phyloP scores from a whole-genome alignment of 2,113 vertebrate genomes.

The Tragelaphus scriptus region DNA sequence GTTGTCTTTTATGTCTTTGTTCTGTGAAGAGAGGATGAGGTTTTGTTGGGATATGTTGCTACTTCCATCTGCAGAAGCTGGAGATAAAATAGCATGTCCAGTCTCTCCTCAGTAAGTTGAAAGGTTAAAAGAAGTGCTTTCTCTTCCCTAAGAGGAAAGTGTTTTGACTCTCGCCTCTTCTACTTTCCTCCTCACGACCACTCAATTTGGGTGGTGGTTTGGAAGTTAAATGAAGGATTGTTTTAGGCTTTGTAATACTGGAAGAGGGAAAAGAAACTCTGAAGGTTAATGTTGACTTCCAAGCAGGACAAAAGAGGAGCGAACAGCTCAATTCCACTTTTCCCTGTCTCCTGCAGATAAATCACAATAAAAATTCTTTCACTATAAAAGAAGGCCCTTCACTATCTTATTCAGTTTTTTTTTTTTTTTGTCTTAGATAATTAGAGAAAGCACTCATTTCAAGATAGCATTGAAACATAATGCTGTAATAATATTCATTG shows the following conservation, averaged over 20 bases:
- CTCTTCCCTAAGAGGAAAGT: background rate
- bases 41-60: background rate
- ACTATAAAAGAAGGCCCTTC: background rate
- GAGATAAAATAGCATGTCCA: background rate
- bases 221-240: background rate
- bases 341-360: background rate
- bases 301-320: background rate
- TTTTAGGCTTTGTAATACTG: background rate
- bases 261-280: background rate
- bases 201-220: background rate
- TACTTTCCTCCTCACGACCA: background rate
- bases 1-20: background rate
- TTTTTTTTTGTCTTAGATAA: slow-evolving; percentile 15
- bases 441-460: slow-evolving; percentile 15
- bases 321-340: background rate
- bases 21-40: no score
- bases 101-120: background rate
- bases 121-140: background rate
- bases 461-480: background rate
- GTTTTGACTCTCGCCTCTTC: background rate
- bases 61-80: background rate
- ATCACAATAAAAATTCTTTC: background rate
- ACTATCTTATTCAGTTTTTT: background rate
- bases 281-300: background rate
- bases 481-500: slow-evolving; percentile 21